Evolutionary conservation across 2,888 invertebrate species (phyloP).

Genomic region (Drosophila hamatofila): DNA sequence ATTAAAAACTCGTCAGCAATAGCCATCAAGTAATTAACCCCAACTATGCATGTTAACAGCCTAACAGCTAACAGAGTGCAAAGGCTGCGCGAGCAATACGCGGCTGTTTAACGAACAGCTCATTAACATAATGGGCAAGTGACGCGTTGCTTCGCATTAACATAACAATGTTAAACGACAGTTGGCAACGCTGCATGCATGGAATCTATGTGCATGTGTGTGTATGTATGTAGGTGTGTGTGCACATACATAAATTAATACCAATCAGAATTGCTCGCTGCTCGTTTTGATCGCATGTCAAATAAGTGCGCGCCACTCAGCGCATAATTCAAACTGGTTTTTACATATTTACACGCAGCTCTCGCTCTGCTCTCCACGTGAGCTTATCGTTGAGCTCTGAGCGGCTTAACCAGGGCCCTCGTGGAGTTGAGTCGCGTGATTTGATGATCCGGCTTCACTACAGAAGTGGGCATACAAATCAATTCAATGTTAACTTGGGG

Average conservation of each 20-base stretch:
- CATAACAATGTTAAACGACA: slow-evolving; percentile 73
- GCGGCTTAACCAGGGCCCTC: slow-evolving; percentile 11
- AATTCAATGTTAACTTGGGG: slow-evolving; percentile 20
- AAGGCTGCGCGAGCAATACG: slow-evolving; percentile 37
- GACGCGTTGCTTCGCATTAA: slow-evolving; percentile 57
- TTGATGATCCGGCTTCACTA: slow-evolving; percentile 31
- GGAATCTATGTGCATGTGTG: background rate
- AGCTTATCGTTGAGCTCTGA: slow-evolving; percentile 18
- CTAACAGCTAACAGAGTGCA: slow-evolving; percentile 36
- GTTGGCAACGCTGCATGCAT: slow-evolving; percentile 19
- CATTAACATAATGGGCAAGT: slow-evolving; percentile 72
- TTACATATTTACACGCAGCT: slow-evolving; percentile 29
- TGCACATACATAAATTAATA: slow-evolving; percentile 68
- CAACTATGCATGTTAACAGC: slow-evolving; percentile 32
- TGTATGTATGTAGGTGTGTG: slow-evolving; percentile 7
- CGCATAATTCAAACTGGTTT: slow-evolving; percentile 75
- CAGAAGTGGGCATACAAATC: slow-evolving; percentile 25
- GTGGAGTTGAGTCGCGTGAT: slow-evolving; percentile 21
- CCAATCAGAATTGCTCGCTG: slow-evolving; percentile 61
- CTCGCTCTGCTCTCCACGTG: slow-evolving; percentile 47
- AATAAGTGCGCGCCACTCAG: slow-evolving; percentile 66
- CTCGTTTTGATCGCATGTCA: slow-evolving; percentile 67
- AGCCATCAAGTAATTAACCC: slow-evolving; percentile 53
- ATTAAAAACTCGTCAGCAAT: slow-evolving; percentile 33
- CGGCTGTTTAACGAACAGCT: slow-evolving; percentile 67